These are phyloP conservation scores for Euspilapteryx auroguttella DNA, from an alignment of 2,888 invertebrate genomes.

Conservation along the genomic window DNA sequence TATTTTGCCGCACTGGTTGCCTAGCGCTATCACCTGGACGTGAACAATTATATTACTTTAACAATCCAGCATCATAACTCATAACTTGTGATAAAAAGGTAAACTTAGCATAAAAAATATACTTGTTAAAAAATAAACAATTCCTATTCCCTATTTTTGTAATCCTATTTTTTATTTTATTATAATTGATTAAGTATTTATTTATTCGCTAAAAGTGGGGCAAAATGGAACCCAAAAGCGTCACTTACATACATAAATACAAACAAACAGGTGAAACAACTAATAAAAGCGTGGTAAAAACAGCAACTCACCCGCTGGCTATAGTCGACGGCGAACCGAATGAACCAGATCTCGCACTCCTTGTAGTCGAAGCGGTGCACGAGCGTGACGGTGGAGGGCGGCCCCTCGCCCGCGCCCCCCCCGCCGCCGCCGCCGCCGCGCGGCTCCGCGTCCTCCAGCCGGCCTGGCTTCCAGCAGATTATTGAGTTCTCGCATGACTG, in stretches of 20 bases:
- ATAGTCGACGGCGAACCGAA: constrained; percentile 91
- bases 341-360: constrained; percentile 98
- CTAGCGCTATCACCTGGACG: constrained; percentile 79
- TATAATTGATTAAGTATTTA: too few species aligned
- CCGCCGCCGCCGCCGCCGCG: constrained; percentile 75
- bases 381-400: constrained; percentile 79
- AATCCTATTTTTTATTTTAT: too few species aligned
- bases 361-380: constrained; percentile 91
- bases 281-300: too few species aligned
- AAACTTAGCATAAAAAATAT: too few species aligned
- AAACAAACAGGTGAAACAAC: too few species aligned
- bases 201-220: constrained; percentile 5
- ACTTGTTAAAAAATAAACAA: too few species aligned
- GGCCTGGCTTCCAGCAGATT: constrained; percentile 96
- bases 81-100: too few species aligned
- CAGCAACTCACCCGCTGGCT: constrained; percentile 71
- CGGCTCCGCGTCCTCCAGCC: constrained; percentile 73
- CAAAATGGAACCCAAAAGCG: not conserved
- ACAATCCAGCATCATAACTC: too few species aligned
- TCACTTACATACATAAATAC: too few species aligned
- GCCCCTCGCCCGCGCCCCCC: too few species aligned
- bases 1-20: constrained; percentile 91
- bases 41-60: not conserved
- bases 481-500: constrained; percentile 95
- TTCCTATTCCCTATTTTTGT: too few species aligned